These are phyloP conservation scores for Scaptomyza caliginosa DNA, from an alignment of 2,888 invertebrate genomes.

Conservation along the genomic window DNA sequence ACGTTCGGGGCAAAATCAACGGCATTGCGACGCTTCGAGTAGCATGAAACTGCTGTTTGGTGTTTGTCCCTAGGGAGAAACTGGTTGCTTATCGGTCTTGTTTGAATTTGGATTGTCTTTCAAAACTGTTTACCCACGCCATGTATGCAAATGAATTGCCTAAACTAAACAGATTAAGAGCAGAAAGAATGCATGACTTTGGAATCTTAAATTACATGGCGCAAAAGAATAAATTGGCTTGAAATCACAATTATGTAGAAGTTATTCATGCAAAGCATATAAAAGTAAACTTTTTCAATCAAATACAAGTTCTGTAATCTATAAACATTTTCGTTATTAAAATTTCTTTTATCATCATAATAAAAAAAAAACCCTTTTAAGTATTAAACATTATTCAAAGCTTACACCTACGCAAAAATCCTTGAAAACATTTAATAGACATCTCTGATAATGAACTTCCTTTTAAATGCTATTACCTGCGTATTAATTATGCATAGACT, in stretches of 20 bases:
- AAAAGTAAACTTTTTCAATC: background rate
- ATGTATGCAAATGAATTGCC: slow-evolving; percentile 34
- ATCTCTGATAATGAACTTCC: slow-evolving; percentile 11
- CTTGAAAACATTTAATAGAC: slow-evolving; percentile 4
- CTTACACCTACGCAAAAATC: background rate
- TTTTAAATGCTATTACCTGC: slow-evolving; percentile 10
- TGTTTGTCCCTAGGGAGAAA: slow-evolving; percentile 42
- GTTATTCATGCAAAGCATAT: background rate
- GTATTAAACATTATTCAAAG: background rate
- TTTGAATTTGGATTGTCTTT: slow-evolving; percentile 11
- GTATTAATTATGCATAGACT: slow-evolving; percentile 44
- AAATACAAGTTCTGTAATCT: too few relatives aligned
- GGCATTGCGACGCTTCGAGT: slow-evolving; percentile 24
- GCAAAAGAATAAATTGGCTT: background rate
- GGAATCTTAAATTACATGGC: background rate
- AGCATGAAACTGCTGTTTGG: slow-evolving; percentile 14
- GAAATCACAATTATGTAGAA: background rate
- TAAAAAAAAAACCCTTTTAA: background rate
- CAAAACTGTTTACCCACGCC: slow-evolving; percentile 26
- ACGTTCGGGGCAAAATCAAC: slow-evolving; percentile 22
- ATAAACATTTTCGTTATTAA: background rate
- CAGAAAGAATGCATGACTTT: background rate
- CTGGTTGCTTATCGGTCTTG: slow-evolving; percentile 5
- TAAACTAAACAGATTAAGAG: slow-evolving; percentile 6
- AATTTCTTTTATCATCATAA: too few relatives aligned